Conservation (phyloP, 2,888 invertebrate species). For the Amitus sp. region DNA sequence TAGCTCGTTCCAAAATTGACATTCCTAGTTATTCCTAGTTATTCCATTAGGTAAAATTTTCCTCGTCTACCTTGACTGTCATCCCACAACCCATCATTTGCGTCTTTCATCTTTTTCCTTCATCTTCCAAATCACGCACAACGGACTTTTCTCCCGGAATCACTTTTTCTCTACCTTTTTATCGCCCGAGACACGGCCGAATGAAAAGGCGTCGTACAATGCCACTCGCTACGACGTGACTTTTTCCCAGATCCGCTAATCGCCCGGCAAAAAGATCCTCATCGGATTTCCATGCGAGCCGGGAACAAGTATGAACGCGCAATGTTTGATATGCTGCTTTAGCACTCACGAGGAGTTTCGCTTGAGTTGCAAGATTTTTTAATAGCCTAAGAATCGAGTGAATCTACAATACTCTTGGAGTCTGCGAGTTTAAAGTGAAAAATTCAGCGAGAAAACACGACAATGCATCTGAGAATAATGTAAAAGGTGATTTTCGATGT, state of each 20-base stretch:
- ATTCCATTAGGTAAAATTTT: no score
- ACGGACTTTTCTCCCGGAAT: slow-evolving; percentile 10
- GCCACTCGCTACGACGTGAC: slow-evolving; percentile 28
- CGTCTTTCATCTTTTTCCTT: slow-evolving; percentile 9
- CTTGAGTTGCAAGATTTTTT: neutral
- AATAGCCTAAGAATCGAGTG: neutral
- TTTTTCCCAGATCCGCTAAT: slow-evolving; percentile 29
- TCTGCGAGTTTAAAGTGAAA: no score
- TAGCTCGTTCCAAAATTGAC: slow-evolving; percentile 27
- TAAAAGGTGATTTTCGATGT: no score
- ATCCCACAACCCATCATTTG: slow-evolving; percentile 22
- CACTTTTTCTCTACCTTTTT: slow-evolving; percentile 4
- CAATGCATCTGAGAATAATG: no score
- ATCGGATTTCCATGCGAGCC: slow-evolving; percentile 2
- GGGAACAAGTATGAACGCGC: neutral
- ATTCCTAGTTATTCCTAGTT: no score
- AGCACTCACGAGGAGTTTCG: neutral
- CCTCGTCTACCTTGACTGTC: slow-evolving; percentile 16
- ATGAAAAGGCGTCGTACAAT: slow-evolving; percentile 43
- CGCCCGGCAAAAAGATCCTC: slow-evolving; percentile 11
- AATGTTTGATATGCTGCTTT: neutral
- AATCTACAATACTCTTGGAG: no score
- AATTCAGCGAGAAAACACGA: no score
- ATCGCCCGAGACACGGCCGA: slow-evolving; percentile 31
- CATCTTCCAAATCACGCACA: slow-evolving; percentile 22